Evolutionary conservation across 2,888 invertebrate genomes (phyloP), one percentile per base, ranked within the genome.

Genomic region (Stenodema calcarata): DNA sequence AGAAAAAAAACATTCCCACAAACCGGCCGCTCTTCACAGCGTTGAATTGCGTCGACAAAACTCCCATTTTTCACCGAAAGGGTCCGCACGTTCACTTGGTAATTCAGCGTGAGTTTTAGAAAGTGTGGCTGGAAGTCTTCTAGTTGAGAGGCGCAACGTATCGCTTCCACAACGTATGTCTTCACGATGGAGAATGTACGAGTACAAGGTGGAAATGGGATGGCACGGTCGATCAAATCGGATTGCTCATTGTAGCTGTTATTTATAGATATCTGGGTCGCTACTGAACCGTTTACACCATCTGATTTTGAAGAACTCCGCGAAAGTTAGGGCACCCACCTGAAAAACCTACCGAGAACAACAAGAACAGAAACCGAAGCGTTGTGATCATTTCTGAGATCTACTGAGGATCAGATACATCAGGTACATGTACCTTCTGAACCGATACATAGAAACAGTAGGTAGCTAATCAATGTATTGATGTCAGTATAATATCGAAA

Each of bases 31-130:
- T 62, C 62, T 27, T 27, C 62, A 62, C 62, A 62, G 62, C n/a
- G 62, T 62, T n/a, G 62, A 62, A 62, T 62, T 54, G 62, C 62
- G 62, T 62, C 62, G 62, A 62, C 27, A 62, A 62, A 62, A 62
- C 62, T 62, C 62, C 62, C 62, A 62, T 62, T 62, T 62, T 23
- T 62, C 6, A 62, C 62, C 18, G 62, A 62, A 62, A 62, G 62
- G 62, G 62, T 62, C 62, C 35, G 18, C 62, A 62, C 62, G 62
- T 62, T 62, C 62, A 62, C 62, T 62, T 62, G 62, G 62, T 62
- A 62, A 62, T 62, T 62, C 62, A 62, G 62, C 62, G 62, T 62
- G 62, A 62, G 62, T 62, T 62, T 62, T 62, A 62, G 62, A 62
- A 62, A 62, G 62, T 62, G 62, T 62, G 23, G 62, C 62, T 27